Conservation (phyloP, 1,140 invertebrate genomes). For the Sinella curviseta region DNA sequence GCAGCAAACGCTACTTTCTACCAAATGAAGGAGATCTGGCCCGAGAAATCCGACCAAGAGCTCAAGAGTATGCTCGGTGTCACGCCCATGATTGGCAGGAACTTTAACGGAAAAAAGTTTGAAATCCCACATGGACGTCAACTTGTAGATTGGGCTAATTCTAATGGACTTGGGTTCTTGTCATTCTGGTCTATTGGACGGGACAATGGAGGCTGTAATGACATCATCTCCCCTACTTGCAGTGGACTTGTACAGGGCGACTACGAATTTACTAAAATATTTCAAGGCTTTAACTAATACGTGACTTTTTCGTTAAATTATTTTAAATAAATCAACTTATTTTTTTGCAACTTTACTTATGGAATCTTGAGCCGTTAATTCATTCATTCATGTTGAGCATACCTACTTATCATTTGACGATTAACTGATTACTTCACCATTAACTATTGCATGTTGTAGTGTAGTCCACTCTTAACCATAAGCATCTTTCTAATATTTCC, state of each 20-base stretch:
- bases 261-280: conserved; percentile 34
- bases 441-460: no score
- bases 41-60: conserved; percentile 33
- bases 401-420: no score
- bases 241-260: conserved; percentile 21
- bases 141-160: conserved; percentile 43
- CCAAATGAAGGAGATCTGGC: conserved; percentile 45
- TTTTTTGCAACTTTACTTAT: no score
- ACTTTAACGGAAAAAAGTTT: conserved; percentile 48
- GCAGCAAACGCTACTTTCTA: conserved; percentile 28
- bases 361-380: no score
- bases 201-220: conserved; percentile 45
- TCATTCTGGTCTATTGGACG: conserved; percentile 46
- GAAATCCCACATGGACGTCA: conserved; percentile 40
- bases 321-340: no score
- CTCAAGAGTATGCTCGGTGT: conserved; percentile 41
- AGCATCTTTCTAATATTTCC: no score
- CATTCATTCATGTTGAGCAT: no score
- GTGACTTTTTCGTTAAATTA: no score
- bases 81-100: conserved; percentile 48
- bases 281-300: conserved; percentile 22
- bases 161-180: conserved; percentile 37
- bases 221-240: conserved; percentile 31
- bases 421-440: no score
- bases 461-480: no score